Evolutionary conservation across 2,888 invertebrate species (phyloP), one percentile per base, ranked within the genome.

Genomic region (Zhengitettix transpicula): DNA sequence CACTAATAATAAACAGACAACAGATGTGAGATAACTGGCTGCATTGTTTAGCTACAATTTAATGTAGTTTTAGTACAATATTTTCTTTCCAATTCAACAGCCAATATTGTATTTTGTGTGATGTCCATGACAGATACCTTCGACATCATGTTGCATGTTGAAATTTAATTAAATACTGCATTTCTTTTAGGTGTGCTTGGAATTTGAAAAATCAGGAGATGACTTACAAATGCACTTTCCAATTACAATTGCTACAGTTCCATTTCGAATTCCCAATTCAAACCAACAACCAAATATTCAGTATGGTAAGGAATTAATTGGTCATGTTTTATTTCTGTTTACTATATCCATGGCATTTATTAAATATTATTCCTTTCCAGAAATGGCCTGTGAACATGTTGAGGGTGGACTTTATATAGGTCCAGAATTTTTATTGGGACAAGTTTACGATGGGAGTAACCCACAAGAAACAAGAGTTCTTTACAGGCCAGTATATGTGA

Each of bases 361-460:
- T 47, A 28, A 28, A 2, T 28, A 28, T 28, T 28, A 7, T 28
- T 28, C 8, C 47, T 14, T 69, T 72, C 8, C 71, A 87, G 87
- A 85, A 68, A 80, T 80, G 61, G 84, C 85, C 40, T 81, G 80
- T 60, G 80, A 83, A 55, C 82, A 84, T 66, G 85, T 86, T 1
- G 87, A 87, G 71, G 87, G 87, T 12, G 88, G 88, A 1, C 80
- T 82, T 72, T 87, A 87, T 73, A 81, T 85, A 55, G 85, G 85
- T 17, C 85, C 86, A 0, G 87, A 88, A 72, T 87, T 88, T 70
- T 81, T 86, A 58, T 72, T 87, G 57, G 87, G 87, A 1, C 85
- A 87, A 72, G 88, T 88, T 8, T 86, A 87, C 69, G 85, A 85
- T 70, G 85, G 85, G 16, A 79, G 78, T 14, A 65, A 66, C 56